Conservation (phyloP, 2,888 invertebrate genomes). For the Aspidiotus rigidus region DNA sequence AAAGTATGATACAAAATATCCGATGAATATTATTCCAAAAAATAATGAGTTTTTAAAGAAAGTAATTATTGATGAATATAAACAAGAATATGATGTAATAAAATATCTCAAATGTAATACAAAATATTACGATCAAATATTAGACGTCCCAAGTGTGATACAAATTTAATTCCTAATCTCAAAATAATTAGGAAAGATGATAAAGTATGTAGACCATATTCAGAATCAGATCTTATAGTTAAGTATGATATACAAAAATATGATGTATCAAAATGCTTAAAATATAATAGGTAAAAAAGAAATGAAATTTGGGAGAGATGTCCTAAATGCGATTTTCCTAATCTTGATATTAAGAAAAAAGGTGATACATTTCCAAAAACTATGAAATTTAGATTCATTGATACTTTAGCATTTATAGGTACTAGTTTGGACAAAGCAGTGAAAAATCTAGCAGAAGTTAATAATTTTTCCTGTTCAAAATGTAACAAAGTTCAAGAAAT, state of each 20-base stretch:
- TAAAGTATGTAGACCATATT: neutral
- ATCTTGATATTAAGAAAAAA: constrained; percentile 1
- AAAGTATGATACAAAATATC: neutral
- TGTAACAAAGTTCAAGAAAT: constrained; percentile 20
- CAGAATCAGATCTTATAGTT: neutral
- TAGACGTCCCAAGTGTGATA: constrained; percentile 9
- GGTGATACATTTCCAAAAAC: constrained; percentile 8
- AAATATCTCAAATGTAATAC: constrained; percentile 6
- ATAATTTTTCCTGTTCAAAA: constrained; percentile 9
- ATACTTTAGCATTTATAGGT: constrained; percentile 5
- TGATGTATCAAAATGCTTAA: constrained; percentile 13
- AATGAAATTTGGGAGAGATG: constrained; percentile 9
- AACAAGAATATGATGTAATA: neutral
- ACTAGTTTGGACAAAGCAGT: constrained; percentile 14
- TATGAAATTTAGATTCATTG: constrained; percentile 14
- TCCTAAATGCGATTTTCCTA: neutral
- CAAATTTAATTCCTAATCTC: neutral
- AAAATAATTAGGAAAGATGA: neutral
- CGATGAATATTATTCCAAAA: constrained; percentile 9
- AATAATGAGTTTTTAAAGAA: neutral
- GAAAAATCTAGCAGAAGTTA: constrained; percentile 9
- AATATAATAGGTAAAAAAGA: constrained; percentile 6
- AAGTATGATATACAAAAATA: constrained; percentile 9
- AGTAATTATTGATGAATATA: constrained; percentile 1
- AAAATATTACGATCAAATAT: constrained; percentile 8